These are phyloP conservation scores for Chlorops oryzae DNA, from an alignment of 1,140 invertebrate genomes.

Conservation along the genomic window DNA sequence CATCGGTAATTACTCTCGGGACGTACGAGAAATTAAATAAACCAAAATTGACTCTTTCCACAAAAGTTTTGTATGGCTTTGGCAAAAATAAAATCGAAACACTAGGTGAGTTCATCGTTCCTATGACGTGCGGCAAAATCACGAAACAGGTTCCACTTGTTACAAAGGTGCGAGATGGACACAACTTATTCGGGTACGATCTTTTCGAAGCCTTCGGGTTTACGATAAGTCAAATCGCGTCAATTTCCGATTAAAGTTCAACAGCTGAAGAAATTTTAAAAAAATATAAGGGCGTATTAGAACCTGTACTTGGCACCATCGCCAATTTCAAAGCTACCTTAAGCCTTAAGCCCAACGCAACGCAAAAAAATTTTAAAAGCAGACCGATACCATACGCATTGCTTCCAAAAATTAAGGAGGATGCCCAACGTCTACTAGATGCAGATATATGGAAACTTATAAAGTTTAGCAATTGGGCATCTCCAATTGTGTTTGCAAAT, in stretches of 20 bases:
- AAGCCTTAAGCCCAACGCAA: slow-evolving; percentile 2
- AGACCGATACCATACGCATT: slow-evolving; percentile 23
- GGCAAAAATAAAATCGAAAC: slow-evolving; percentile 1
- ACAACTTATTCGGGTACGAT: slow-evolving; percentile 7
- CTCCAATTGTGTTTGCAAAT: slow-evolving; percentile 46
- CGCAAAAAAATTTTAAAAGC: slow-evolving; percentile 7
- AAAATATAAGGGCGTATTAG: slow-evolving; percentile 4
- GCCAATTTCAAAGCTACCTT: slow-evolving; percentile 7
- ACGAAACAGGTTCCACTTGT: slow-evolving; percentile 3
- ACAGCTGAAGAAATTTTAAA: neutral
- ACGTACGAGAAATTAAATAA: slow-evolving; percentile 2
- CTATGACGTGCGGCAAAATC: slow-evolving; percentile 5
- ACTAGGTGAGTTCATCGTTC: no score
- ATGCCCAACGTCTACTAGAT: slow-evolving; percentile 22
- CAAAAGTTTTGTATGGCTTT: slow-evolving; percentile 1
- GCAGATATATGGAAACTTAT: slow-evolving; percentile 20
- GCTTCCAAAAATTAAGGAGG: slow-evolving; percentile 23
- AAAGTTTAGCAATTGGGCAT: slow-evolving; percentile 31
- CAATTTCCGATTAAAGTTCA: neutral
- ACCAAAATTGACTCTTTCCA: slow-evolving; percentile 2
- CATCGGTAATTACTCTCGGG: slow-evolving; percentile 4
- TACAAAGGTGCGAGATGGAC: neutral
- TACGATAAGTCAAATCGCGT: slow-evolving; percentile 7
- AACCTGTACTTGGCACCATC: slow-evolving; percentile 2
- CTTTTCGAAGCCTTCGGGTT: slow-evolving; percentile 8